Conservation (phyloP, 2,113 vertebrate genomes). For the Helogale parvula region DNA sequence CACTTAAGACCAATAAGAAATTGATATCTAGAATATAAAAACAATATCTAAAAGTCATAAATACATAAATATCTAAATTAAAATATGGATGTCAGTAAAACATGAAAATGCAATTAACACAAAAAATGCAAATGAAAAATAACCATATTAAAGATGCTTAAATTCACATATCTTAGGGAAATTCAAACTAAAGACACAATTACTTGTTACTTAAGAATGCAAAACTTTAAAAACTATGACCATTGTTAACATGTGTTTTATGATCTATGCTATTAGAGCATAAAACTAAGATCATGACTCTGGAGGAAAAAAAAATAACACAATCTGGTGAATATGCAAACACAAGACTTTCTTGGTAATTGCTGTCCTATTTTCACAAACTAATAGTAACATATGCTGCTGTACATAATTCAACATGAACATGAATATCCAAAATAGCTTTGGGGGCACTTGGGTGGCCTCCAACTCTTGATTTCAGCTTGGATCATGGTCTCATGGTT, state of each 20-base stretch:
- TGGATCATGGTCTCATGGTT: no score
- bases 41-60: not conserved
- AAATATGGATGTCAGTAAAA: not conserved
- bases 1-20: not conserved
- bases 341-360: not conserved
- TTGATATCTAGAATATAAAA: not conserved
- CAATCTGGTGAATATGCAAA: not conserved
- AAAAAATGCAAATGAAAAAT: not conserved
- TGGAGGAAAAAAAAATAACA: not conserved
- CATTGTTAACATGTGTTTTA: not conserved
- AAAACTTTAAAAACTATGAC: not conserved
- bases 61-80: not conserved
- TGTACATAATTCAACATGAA: not conserved
- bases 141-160: not conserved
- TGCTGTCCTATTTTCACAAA: not conserved
- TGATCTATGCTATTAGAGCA: not conserved
- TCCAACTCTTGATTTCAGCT: no score
- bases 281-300: not conserved
- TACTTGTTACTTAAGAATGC: not conserved
- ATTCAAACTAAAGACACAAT: not conserved
- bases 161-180: not conserved
- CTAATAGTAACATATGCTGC: not conserved
- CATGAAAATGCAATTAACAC: not conserved
- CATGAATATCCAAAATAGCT: not conserved
- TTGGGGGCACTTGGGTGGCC: not conserved